Percentiles rank a stretch among this genome's conserved stretches.
Conservation (phyloP, 2,888 invertebrate genomes). For the Pyralis farinalis region DNA sequence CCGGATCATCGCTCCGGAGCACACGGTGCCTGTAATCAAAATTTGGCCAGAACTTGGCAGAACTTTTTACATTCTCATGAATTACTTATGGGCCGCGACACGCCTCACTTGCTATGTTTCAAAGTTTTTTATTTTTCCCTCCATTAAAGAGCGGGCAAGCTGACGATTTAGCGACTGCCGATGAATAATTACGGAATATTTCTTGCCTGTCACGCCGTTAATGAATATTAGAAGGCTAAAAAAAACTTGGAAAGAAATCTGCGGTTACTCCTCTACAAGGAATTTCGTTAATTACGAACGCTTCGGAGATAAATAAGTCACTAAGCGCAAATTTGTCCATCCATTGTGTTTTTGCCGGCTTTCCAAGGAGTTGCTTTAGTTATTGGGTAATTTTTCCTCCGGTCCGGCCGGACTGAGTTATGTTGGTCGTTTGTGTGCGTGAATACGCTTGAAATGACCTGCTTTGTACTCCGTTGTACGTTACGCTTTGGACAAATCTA, state of each 20-base stretch:
- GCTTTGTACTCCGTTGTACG: slow-evolving; percentile 52
- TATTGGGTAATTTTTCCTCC: slow-evolving; percentile 62
- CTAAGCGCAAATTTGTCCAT: slow-evolving; percentile 70
- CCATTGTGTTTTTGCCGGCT: slow-evolving; percentile 61
- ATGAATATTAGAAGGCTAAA: slow-evolving; percentile 68
- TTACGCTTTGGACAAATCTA: slow-evolving; percentile 12
- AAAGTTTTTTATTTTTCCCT: slow-evolving; percentile 69
- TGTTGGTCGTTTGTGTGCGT: slow-evolving; percentile 57
- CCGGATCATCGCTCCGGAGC: not conserved
- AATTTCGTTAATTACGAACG: slow-evolving; percentile 66
- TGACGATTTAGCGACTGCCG: slow-evolving; percentile 68
- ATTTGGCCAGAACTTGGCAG: slow-evolving; percentile 35
- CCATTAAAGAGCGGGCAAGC: slow-evolving; percentile 61
- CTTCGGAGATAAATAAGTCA: slow-evolving; percentile 69
- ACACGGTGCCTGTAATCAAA: slow-evolving; percentile 46
- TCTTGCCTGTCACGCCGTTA: slow-evolving; percentile 74
- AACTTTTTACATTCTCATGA: slow-evolving; percentile 63
- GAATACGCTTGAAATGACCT: slow-evolving; percentile 53
- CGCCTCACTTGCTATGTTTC: slow-evolving; percentile 71
- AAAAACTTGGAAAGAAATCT: slow-evolving; percentile 48
- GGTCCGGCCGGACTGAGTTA: slow-evolving; percentile 50
- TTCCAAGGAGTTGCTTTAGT: slow-evolving; percentile 50
- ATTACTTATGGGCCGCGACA: slow-evolving; percentile 62
- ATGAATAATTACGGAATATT: slow-evolving; percentile 77
- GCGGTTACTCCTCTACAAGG: slow-evolving; percentile 44